Evolutionary conservation across 1,140 invertebrate species (phyloP).

Genomic region (Achatina immaculata): DNA sequence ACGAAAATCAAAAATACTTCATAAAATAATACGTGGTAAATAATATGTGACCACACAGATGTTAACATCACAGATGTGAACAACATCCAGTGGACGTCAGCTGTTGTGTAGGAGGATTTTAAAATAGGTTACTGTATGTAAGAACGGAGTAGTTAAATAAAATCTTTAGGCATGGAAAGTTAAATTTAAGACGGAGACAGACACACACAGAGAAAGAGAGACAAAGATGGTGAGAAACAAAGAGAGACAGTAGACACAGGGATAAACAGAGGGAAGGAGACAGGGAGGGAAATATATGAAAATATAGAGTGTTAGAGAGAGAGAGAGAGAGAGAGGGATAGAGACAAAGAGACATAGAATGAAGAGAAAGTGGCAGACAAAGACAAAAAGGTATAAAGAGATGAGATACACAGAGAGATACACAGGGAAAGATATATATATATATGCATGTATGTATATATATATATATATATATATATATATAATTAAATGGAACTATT

Average conservation of each 20-base stretch:
- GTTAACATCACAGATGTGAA: no score
- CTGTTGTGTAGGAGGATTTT: no score
- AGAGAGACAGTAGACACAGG: not conserved
- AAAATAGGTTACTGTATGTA: no score
- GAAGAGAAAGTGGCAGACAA: not conserved
- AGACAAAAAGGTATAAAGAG: not conserved
- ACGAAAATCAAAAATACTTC: no score
- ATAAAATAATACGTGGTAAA: no score
- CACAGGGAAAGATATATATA: not conserved
- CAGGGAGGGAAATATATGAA: not conserved
- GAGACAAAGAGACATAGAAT: not conserved
- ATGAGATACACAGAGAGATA: not conserved
- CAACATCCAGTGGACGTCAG: no score
- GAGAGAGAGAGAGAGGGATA: conserved; percentile 7
- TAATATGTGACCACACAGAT: no score
- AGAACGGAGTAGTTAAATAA: no score
- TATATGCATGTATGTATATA: not conserved
- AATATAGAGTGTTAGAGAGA: not conserved
- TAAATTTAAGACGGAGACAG: not conserved
- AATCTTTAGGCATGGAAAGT: not conserved
- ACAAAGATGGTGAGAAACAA: not conserved
- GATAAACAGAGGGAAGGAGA: not conserved
- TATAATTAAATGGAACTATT: no score
- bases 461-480: not conserved
- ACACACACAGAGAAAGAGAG: not conserved